Base-by-base conservation (phyloP, 2,797 vertebrate species). In the Aphelocoma californica region DNA sequence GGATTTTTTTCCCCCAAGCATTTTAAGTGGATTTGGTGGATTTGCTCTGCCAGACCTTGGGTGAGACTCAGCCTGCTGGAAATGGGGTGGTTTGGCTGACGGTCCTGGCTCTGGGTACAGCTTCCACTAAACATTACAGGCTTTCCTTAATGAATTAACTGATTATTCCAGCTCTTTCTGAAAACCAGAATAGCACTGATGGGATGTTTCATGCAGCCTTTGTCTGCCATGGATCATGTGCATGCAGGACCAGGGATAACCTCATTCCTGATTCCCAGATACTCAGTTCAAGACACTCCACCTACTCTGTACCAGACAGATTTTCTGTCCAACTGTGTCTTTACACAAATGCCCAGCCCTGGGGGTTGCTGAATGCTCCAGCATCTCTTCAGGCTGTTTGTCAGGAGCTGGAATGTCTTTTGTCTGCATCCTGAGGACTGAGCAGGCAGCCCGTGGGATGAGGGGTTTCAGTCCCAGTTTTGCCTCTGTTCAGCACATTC, bases 401-500 rank as follows among this genome's bases (percentile, higher is more conserved):
- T 79, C 74, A 65, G 86, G 80, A 89, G 48, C 78, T 89, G 78
- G 84, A 85, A 87, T 80, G 80, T 57, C 54, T 86, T 91, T 71
- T 84, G 67, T 92, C 88, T 88, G 64, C 60, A 36, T 61, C 64
- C 20, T 44, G 26, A 25, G 85, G n/a, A 14, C 40, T 36, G 80
- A 71, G 90, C 65, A 81, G 72, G 79, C 81, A 94, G 92, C 44
- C 53, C 19, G 19, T 88, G 92, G 64, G 36, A 57, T 58, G 70
- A 86, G 51, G 58, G 40, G 38, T 47, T 58, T n/a, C 38, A 70
- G 74, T 67, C 90, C 87, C 64, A 38, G 40, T 84, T 95, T 96
- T 93, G 81, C 66, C 32, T 75, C 64, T 79, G 9, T 92, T 92
- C 92, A 95, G 88, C 92, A 95, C 95, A 93, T 95, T 94, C 34